Evolutionary conservation across 2,113 vertebrate species (phyloP).

Genomic region (Phrynosoma platyrhinos): DNA sequence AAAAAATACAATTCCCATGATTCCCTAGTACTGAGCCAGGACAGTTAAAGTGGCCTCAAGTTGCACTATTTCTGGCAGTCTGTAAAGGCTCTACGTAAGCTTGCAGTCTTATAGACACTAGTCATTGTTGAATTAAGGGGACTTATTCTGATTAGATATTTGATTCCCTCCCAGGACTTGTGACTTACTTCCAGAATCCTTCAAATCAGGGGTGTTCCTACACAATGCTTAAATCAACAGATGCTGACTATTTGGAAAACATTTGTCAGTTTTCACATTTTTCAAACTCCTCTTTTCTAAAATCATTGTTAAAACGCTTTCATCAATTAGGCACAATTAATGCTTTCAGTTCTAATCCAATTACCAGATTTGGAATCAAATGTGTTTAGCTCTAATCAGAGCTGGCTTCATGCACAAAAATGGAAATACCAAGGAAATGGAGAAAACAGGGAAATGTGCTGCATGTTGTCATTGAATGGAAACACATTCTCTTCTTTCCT

Average conservation of each 20-base stretch:
- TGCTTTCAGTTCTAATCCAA: constrained; percentile 27
- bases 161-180: no score
- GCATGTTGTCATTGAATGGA: background rate
- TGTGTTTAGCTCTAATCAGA: constrained; percentile 9
- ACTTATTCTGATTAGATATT: background rate
- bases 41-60: no score
- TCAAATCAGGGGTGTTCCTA: background rate
- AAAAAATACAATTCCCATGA: no score
- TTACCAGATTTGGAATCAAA: constrained; percentile 4
- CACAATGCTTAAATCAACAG: background rate
- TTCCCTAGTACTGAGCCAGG: no score
- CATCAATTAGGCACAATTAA: constrained; percentile 12
- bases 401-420: background rate
- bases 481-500: background rate
- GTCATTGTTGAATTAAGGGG: background rate
- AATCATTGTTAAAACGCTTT: background rate
- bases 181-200: background rate
- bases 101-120: background rate
- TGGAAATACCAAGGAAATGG: background rate
- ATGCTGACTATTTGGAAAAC: background rate
- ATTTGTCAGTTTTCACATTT: constrained; percentile 8
- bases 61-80: no score
- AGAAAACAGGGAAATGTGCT: background rate
- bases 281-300: constrained; percentile 5
- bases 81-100: no score